These are phyloP conservation scores for Anastrepha obliqua DNA, from an alignment of 1,140 invertebrate genomes.

Conservation along the genomic window DNA sequence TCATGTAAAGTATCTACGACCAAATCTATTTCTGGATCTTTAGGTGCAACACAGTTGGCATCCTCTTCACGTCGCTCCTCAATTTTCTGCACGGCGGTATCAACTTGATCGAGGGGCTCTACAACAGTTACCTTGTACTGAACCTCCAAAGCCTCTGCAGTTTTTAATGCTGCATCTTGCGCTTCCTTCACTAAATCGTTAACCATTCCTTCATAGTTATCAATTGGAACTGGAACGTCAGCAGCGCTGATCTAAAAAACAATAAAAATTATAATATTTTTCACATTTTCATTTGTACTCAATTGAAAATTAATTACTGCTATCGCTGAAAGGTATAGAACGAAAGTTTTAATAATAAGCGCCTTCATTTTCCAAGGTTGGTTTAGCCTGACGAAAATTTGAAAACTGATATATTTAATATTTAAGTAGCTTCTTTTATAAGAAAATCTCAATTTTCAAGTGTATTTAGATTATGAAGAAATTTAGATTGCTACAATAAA, in stretches of 20 bases:
- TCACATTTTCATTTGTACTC: not conserved
- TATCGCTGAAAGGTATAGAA: constrained; percentile 46
- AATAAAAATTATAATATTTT: not conserved
- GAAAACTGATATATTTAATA: not conserved
- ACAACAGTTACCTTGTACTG: constrained; percentile 67
- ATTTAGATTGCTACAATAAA: not conserved
- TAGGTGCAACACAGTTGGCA: constrained; percentile 64
- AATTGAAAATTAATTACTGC: not conserved
- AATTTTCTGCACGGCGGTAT: constrained; percentile 62
- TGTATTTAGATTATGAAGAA: not conserved
- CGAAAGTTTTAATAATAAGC: not conserved
- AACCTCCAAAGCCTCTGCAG: constrained; percentile 61
- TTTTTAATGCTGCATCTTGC: constrained; percentile 60
- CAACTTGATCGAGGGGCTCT: constrained; percentile 67
- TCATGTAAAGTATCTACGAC: constrained; percentile 64
- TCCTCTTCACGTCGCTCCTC: constrained; percentile 62
- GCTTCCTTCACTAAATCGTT: constrained; percentile 62
- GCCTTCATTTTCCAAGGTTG: constrained; percentile 52
- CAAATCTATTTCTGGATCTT: constrained; percentile 61
- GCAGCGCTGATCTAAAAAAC: constrained; percentile 20
- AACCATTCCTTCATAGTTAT: constrained; percentile 59
- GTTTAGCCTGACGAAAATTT: not conserved
- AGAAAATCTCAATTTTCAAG: not conserved
- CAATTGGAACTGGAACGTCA: not conserved
- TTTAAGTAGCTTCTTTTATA: not conserved